Evolutionary conservation across 2,888 invertebrate species (phyloP), one percentile per base, ranked within the genome.

Genomic region (Eulithis prunata): DNA sequence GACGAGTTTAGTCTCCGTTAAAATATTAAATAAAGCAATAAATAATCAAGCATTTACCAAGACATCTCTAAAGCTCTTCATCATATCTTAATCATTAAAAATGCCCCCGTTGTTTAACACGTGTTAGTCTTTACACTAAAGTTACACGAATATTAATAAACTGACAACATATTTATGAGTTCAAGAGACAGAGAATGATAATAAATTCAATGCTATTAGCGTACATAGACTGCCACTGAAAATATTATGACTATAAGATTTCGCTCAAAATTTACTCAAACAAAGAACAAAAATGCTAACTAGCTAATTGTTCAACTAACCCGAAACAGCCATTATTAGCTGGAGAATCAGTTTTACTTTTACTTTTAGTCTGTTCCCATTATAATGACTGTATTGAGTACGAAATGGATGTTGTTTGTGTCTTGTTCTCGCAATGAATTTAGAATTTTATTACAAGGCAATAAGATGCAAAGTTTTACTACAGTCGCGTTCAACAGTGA

Each of bases 131-230:
- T 81, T 85, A 83, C 57, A 75, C 73, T 77, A 73, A 75, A 78
- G 81, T 80, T 80, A 81, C 82, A 77, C 61, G 75, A 59, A 75
- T 87, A 90, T 89, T 87, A 86, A 88, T 90, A 88, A 76, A 82
- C 84, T 83, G 89, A 83, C 86, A 87, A 88, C 85, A 81, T 86
- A 89, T 89, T 89, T 88, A 90, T 88, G 85, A 70, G 76, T 78
- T 77, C 76, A 70, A 77, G 73, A 78, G 86, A 81, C 85, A 81
- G 78, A 80, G 78, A 86, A 89, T 83, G 84, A 74, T 75, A 76
- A 89, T 89, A 88, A 86, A 88, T 89, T 85, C 71, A 69, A 72
- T 77, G 78, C 85, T 80, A 86, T 86, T 86, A 84, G 80, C 75
- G 78, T 75, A 75, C 32, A 73, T 71, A 66, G 73, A 74, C 70